Conservation (phyloP, 2,113 vertebrate genomes). For the Ictidomys tridecemlineatus region DNA sequence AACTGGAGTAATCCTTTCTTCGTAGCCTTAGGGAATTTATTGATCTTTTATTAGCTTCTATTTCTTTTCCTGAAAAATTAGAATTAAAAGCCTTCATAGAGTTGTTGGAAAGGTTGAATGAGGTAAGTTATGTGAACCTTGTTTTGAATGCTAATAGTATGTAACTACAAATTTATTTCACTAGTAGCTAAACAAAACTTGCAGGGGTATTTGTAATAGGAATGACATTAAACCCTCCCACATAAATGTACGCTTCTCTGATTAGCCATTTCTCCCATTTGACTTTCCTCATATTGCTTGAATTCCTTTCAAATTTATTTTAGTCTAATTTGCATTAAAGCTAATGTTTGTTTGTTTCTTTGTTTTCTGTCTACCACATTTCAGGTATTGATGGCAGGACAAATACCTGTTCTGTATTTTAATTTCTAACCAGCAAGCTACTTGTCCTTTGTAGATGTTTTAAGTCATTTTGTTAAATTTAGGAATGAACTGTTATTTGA, state of each 20-base stretch:
- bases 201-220: not conserved
- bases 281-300: not conserved
- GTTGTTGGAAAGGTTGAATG: not conserved
- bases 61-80: not conserved
- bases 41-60: not conserved
- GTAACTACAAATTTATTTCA: not conserved
- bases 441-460: not conserved
- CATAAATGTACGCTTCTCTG: not conserved
- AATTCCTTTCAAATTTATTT: slow-evolving; percentile 17
- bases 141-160: not conserved
- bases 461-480: not conserved
- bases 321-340: slow-evolving; percentile 1
- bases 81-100: not conserved
- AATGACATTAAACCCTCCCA: not conserved
- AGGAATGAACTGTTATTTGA: not conserved
- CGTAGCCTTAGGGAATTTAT: not conserved
- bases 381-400: not conserved
- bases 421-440: not conserved
- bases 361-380: not conserved
- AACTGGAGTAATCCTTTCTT: not conserved
- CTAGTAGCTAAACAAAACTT: slow-evolving; percentile 11
- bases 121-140: not conserved
- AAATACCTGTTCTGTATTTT: not conserved
- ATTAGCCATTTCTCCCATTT: not conserved
- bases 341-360: not conserved